Percentiles rank a stretch among this genome's conserved stretches.
Conservation (phyloP, 37 sponge, comb jelly and placozoan genomes). For the Beroe forskalii region DNA sequence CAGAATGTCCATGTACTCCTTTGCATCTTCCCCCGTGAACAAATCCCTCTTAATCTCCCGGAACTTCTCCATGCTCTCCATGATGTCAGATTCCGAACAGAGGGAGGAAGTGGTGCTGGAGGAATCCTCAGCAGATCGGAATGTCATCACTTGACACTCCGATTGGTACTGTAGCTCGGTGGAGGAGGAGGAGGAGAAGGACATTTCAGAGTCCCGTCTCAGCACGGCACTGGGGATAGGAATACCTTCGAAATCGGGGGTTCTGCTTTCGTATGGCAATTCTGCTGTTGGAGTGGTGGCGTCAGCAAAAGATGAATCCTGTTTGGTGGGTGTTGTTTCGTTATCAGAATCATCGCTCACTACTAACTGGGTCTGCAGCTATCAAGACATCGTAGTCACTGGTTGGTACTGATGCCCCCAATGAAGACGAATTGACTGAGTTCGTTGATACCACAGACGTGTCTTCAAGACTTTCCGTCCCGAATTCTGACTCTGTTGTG, state of each 20-base stretch:
- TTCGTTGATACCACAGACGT: not conserved
- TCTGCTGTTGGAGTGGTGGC: not conserved
- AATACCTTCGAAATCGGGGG: not conserved
- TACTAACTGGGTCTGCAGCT: not conserved
- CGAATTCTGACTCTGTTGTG: not conserved
- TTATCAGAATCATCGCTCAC: not conserved
- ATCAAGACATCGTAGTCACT: not conserved
- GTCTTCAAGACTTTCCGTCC: not conserved
- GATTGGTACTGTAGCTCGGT: not conserved
- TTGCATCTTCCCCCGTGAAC: not conserved
- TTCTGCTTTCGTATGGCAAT: not conserved
- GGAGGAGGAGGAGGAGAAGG: not conserved
- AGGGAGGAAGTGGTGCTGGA: not conserved
- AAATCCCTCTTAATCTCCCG: not conserved
- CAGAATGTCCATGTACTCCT: not conserved
- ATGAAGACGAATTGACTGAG: not conserved
- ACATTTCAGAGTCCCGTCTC: not conserved
- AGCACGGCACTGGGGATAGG: not conserved
- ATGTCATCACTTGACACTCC: not conserved
- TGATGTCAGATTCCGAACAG: not conserved
- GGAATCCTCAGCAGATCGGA: not conserved
- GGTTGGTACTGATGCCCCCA: too few species aligned
- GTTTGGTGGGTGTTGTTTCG: not conserved
- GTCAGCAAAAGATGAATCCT: not conserved
- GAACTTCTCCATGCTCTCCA: constrained; percentile 1